Evolutionary conservation across 2,888 invertebrate species (phyloP), one percentile per base, ranked within the genome.

Genomic region (Thalpophila matura): DNA sequence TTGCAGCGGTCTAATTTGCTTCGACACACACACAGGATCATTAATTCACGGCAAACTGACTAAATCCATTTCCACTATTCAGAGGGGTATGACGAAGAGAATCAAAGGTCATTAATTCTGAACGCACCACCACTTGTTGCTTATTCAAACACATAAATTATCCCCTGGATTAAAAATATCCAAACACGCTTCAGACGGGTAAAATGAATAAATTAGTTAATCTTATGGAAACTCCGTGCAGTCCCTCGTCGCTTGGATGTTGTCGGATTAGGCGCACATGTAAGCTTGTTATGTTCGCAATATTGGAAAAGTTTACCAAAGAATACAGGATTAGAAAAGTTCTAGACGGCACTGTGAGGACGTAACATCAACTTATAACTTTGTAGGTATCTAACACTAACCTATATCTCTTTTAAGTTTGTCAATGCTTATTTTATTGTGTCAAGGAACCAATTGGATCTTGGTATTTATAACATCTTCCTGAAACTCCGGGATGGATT

Each of bases 271-370:
- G 81, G 76, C 77, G 81, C 74, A 80, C 82, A 86, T 88, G 86
- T 89, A 86, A 88, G 87, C 88, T 87, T 87, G 86, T 89, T 90
- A 88, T 88, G 89, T 88, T 85, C 81, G 80, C 86, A 79, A 88
- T 90, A 91, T 92, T 91, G 89, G 89, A 91, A 91, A 92, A 92
- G 84, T 91, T 91, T 85, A 80, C 66, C 81, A 74, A 89, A 89
- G 89, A 90, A 89, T 87, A 88, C 84, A 87, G 86, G 83, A 92
- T 91, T 88, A 91, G 86, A 89, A 91, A 91, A 91, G 88, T 91
- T 91, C 75, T 80, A 80, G 83, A 81, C 77, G 83, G 84, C 74
- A 84, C 70, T 75, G 83, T 74, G 81, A 82, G 77, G 84, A 79
- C 71, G 80, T 57, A 83, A 80, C 84, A 84, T 81, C 82, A 71